phyloP scores from a whole-genome alignment of 2,888 invertebrate genomes.

The Philereme transversata region DNA sequence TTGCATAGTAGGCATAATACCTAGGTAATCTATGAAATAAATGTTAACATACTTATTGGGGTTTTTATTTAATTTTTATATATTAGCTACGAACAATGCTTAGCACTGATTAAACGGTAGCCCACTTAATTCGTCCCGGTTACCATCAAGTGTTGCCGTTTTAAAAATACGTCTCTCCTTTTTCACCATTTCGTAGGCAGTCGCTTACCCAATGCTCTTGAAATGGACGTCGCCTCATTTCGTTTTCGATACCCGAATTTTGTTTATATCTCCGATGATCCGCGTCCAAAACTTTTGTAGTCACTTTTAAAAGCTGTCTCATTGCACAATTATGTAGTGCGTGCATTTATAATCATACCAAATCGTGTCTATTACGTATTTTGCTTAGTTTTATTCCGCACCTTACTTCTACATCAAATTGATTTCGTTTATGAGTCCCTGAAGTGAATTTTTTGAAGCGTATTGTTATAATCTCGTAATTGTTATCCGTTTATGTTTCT shows the following conservation, averaged over 20 bases:
- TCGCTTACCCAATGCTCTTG: constrained; percentile 74
- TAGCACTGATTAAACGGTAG: constrained; percentile 7
- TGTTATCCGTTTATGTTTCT: constrained; percentile 49
- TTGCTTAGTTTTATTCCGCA: constrained; percentile 57
- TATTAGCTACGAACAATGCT: too few species aligned
- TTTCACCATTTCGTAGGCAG: constrained; percentile 73
- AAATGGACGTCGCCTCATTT: constrained; percentile 78
- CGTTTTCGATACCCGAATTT: constrained; percentile 68
- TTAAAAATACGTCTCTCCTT: constrained; percentile 71
- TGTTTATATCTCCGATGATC: constrained; percentile 82
- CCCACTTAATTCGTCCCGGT: constrained; percentile 31
- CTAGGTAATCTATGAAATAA: too few species aligned
- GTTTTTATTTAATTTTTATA: too few species aligned
- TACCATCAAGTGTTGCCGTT: constrained; percentile 64
- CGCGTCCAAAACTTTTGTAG: constrained; percentile 79
- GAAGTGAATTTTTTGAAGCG: constrained; percentile 38
- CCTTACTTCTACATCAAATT: constrained; percentile 40
- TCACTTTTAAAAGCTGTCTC: constrained; percentile 71
- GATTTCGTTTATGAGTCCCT: constrained; percentile 39
- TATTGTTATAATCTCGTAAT: constrained; percentile 43
- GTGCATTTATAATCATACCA: constrained; percentile 60
- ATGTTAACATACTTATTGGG: too few species aligned
- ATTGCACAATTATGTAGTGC: constrained; percentile 71
- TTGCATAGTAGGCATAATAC: too few species aligned
- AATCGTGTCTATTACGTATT: constrained; percentile 65